These are phyloP conservation scores for Pantherophis alleghaniensis DNA, from an alignment of 2,797 vertebrate species.

Conservation along the genomic window DNA sequence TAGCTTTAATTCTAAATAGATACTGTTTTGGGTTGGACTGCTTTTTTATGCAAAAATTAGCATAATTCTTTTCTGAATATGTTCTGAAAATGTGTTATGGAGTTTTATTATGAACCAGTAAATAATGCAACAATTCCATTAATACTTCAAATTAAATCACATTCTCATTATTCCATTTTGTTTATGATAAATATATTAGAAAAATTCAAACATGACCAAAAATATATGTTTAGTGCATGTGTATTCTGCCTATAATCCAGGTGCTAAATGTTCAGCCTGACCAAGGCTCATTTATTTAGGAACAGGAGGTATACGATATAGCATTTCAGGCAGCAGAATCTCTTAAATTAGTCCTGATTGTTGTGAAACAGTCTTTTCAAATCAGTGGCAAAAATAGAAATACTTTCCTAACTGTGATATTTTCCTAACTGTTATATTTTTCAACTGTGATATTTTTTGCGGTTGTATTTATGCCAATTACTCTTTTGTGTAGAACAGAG, in stretches of 20 bases:
- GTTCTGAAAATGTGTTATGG: not conserved
- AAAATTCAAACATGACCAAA: not conserved
- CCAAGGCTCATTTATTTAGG: not conserved
- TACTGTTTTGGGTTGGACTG: not conserved
- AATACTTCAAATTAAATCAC: not conserved
- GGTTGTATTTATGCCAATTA: not conserved
- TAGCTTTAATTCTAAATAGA: not conserved
- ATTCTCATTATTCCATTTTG: not conserved
- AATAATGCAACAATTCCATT: not conserved
- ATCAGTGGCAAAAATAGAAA: not conserved
- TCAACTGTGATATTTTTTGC: not conserved
- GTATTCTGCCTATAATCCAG: not conserved
- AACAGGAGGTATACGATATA: not conserved
- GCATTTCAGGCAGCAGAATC: not conserved
- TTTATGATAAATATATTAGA: not conserved
- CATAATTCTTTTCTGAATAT: not conserved
- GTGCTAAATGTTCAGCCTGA: not conserved
- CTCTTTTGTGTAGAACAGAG: not conserved
- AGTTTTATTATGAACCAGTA: not conserved
- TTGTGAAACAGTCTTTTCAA: not conserved
- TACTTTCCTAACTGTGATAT: not conserved
- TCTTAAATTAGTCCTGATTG: not conserved
- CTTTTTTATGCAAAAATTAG: not conserved
- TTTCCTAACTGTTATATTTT: not conserved
- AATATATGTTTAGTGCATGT: not conserved